Conservation (phyloP, 2,113 vertebrate species). For the Xerus inauris region DNA sequence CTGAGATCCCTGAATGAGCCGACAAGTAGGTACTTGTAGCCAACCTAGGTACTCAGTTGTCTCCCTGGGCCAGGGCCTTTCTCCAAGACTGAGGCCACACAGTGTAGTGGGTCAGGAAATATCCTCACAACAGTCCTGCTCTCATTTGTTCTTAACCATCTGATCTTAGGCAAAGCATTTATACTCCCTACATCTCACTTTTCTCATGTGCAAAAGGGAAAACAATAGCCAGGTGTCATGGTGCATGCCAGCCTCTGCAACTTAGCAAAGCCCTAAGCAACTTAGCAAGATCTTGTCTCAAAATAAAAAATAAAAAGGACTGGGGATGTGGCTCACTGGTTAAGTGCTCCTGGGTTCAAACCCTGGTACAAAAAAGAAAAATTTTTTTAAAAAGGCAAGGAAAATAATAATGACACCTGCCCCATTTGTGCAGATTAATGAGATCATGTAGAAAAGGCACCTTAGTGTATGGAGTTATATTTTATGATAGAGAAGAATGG, state of each 20-base stretch:
- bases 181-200: neutral
- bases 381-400: too few species aligned
- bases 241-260: too few species aligned
- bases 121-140: neutral
- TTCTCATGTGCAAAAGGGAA: constrained; percentile 51
- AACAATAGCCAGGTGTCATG: neutral
- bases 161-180: constrained; percentile 37
- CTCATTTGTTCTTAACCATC: constrained; percentile 47
- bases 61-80: neutral
- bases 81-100: neutral
- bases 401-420: neutral
- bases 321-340: too few species aligned
- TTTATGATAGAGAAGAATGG: constrained; percentile 30
- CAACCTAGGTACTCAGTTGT: neutral
- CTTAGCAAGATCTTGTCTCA: too few species aligned
- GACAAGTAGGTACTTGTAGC: too few species aligned
- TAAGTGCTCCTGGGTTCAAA: too few species aligned
- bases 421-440: neutral
- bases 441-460: neutral
- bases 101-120: neutral
- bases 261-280: too few species aligned
- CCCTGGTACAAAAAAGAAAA: neutral
- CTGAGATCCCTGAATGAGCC: neutral
- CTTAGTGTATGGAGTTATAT: neutral
- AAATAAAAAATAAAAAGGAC: too few species aligned